phyloP scores from a whole-genome alignment of 2,113 vertebrate genomes.

The Hiodon alosoides region DNA sequence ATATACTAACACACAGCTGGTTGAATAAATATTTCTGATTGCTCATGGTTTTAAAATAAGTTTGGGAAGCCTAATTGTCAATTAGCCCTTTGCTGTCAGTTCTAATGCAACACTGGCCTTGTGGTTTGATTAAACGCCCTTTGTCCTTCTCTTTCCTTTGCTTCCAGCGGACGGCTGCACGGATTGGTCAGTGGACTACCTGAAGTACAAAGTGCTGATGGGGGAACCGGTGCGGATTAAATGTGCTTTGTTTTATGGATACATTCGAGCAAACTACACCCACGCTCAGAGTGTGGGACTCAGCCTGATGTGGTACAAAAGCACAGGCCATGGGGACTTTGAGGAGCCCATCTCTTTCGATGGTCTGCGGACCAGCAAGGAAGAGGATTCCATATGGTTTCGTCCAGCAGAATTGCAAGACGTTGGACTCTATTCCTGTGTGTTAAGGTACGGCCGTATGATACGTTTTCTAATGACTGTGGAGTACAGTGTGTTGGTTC shows the following conservation, averaged over 20 bases:
- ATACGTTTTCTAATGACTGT: not conserved
- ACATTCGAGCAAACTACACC: slow-evolving; percentile 96
- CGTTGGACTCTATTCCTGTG: slow-evolving; percentile 91
- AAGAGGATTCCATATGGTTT: slow-evolving; percentile 98
- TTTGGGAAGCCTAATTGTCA: not conserved
- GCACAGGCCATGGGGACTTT: slow-evolving; percentile 88
- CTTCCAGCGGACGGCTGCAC: slow-evolving; percentile 92
- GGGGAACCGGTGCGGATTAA: slow-evolving; percentile 97
- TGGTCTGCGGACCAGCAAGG: slow-evolving; percentile 93
- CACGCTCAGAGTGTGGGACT: slow-evolving; percentile 92
- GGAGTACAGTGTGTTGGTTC: not conserved
- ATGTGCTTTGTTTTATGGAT: slow-evolving; percentile 96
- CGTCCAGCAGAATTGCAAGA: slow-evolving; percentile 90
- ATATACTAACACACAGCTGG: too few species aligned
- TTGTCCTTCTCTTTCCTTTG: slow-evolving; percentile 34
- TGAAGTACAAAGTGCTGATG: slow-evolving; percentile 94
- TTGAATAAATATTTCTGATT: too few species aligned
- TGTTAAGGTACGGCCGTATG: slow-evolving; percentile 56
- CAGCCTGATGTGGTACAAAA: slow-evolving; percentile 99
- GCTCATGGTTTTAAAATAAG: too few species aligned
- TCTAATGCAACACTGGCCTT: not conserved
- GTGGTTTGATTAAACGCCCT: not conserved
- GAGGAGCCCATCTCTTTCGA: slow-evolving; percentile 98
- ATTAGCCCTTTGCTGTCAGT: not conserved
- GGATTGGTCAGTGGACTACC: slow-evolving; percentile 97